phyloP scores from a whole-genome alignment of 2,113 vertebrate genomes.

The Sceloporus tristichus region DNA sequence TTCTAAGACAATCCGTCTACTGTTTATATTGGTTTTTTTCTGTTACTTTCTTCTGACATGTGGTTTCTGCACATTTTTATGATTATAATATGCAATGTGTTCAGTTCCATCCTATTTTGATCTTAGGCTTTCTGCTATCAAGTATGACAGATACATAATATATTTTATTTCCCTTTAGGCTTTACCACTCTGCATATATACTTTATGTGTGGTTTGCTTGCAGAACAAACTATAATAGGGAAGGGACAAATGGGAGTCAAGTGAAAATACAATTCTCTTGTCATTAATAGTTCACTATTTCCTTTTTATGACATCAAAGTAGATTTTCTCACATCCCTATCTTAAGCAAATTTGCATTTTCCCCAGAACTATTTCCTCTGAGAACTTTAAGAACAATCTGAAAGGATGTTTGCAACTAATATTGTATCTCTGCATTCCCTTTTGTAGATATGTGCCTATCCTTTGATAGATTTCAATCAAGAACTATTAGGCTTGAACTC shows the following conservation, averaged over 20 bases:
- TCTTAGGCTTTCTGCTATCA: conserved; percentile 19
- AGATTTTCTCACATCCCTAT: conserved; percentile 3
- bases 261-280: conserved; percentile 29
- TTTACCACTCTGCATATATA: neutral
- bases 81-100: neutral
- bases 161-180: conserved; percentile 18
- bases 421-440: neutral
- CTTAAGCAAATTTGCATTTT: conserved; percentile 21
- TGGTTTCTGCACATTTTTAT: neutral
- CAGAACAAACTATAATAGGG: conserved; percentile 5
- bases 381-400: neutral
- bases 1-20: neutral
- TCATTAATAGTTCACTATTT: conserved; percentile 1
- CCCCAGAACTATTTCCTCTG: conserved; percentile 13
- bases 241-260: conserved; percentile 14
- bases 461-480: neutral
- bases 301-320: conserved; percentile 1
- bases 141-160: conserved; percentile 22
- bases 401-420: neutral
- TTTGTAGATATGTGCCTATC: neutral
- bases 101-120: conserved; percentile 18
- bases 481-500: neutral
- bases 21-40: conserved; percentile 9
- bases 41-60: neutral
- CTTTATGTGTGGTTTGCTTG: conserved; percentile 16